Evolutionary conservation across 1,140 invertebrate species (phyloP).

Genomic region (Tribolium castaneum): DNA sequence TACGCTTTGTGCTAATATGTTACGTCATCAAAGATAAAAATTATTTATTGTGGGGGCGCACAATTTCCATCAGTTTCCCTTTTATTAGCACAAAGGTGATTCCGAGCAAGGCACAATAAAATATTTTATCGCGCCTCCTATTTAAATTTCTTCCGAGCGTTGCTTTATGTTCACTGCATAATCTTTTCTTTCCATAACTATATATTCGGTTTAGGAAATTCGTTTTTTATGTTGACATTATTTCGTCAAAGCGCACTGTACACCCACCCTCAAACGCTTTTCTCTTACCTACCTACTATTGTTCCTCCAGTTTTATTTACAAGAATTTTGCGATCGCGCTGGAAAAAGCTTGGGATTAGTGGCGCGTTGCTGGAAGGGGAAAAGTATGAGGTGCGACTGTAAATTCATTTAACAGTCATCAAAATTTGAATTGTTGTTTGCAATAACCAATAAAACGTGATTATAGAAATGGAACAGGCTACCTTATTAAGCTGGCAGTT

Average conservation of each 20-base stretch:
- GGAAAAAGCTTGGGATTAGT: background rate
- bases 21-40: slow-evolving; percentile 47
- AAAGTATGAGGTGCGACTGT: slow-evolving; percentile 4
- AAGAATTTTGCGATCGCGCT: background rate
- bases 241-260: slow-evolving; percentile 35
- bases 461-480: slow-evolving; percentile 46
- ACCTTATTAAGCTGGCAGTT: slow-evolving; percentile 54
- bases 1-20: slow-evolving; percentile 42
- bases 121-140: slow-evolving; percentile 49
- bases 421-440: slow-evolving; percentile 46
- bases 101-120: slow-evolving; percentile 48
- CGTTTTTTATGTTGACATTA: slow-evolving; percentile 36
- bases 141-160: slow-evolving; percentile 51
- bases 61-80: slow-evolving; percentile 40
- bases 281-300: background rate
- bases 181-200: slow-evolving; percentile 43
- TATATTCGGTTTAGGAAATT: slow-evolving; percentile 40
- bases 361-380: background rate
- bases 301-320: background rate
- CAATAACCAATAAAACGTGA: slow-evolving; percentile 47
- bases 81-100: slow-evolving; percentile 51
- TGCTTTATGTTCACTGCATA: slow-evolving; percentile 45
- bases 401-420: slow-evolving; percentile 39
- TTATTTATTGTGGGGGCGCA: slow-evolving; percentile 45
- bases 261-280: background rate